Percentiles rank a stretch among this genome's conserved stretches.
phyloP scores from a whole-genome alignment of 2,113 vertebrate species.

The Cochlearius cochlearius region DNA sequence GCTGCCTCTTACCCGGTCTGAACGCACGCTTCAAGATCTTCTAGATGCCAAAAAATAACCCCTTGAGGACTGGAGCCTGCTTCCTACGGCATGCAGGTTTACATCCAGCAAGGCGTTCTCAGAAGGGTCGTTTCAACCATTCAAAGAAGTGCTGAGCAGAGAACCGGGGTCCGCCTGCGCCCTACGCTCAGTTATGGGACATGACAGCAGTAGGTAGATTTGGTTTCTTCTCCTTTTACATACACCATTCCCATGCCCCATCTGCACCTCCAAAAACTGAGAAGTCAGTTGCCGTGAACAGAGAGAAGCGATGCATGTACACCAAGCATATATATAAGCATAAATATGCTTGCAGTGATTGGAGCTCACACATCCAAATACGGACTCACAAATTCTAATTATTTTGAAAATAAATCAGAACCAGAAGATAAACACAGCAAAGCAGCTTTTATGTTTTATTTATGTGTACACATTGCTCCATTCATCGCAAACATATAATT shows the following conservation, averaged over 20 bases:
- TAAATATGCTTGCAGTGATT: not conserved
- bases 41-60: not conserved
- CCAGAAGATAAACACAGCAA: not conserved
- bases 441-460: constrained; percentile 46
- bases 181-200: fast-evolving
- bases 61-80: not conserved
- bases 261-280: not conserved
- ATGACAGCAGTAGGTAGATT: fast-evolving
- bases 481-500: constrained; percentile 35
- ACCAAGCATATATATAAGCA: not conserved
- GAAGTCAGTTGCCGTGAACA: not conserved
- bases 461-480: constrained; percentile 21
- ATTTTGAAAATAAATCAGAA: constrained; percentile 29
- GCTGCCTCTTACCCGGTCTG: fast-evolving
- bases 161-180: fast-evolving
- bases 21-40: not conserved
- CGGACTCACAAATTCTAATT: not conserved
- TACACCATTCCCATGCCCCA: not conserved
- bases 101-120: not conserved
- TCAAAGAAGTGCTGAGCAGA: not conserved
- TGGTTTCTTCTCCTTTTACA: fast-evolving
- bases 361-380: not conserved
- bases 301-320: fast-evolving
- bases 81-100: not conserved
- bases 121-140: not conserved